Conservation (phyloP, 2,113 vertebrate genomes). For the Merops nubicus region DNA sequence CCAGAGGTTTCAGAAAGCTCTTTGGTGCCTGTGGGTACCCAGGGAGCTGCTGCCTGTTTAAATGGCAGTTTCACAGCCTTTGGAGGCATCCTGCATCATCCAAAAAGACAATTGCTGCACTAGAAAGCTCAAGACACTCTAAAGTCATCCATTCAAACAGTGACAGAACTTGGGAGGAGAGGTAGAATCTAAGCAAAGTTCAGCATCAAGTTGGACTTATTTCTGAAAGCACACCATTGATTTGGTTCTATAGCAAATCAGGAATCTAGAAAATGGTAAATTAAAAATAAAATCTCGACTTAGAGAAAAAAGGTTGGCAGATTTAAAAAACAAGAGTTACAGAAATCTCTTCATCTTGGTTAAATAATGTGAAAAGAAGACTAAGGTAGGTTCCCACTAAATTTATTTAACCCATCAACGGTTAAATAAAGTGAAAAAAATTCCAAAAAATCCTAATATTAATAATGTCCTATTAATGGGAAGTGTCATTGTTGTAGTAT, state of each 20-base stretch:
- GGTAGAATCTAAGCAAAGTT: neutral
- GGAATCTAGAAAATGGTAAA: neutral
- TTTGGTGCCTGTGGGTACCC: neutral
- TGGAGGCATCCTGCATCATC: neutral
- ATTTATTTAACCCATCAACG: too few species aligned
- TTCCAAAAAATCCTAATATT: neutral
- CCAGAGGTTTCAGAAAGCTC: neutral
- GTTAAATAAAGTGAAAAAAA: neutral
- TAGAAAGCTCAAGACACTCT: neutral
- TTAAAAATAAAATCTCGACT: neutral
- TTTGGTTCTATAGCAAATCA: neutral
- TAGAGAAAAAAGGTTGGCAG: neutral
- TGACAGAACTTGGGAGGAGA: neutral
- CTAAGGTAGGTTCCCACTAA: neutral
- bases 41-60: neutral
- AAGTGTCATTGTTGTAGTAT: neutral
- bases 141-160: neutral
- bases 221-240: neutral
- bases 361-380: neutral
- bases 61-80: conserved; percentile 34
- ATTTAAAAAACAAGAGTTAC: neutral
- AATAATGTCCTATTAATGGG: too few species aligned
- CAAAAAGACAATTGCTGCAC: neutral
- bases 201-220: neutral
- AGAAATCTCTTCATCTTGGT: neutral